Conservation (phyloP, 2,888 invertebrate genomes). For the Hemaris fuciformis region DNA sequence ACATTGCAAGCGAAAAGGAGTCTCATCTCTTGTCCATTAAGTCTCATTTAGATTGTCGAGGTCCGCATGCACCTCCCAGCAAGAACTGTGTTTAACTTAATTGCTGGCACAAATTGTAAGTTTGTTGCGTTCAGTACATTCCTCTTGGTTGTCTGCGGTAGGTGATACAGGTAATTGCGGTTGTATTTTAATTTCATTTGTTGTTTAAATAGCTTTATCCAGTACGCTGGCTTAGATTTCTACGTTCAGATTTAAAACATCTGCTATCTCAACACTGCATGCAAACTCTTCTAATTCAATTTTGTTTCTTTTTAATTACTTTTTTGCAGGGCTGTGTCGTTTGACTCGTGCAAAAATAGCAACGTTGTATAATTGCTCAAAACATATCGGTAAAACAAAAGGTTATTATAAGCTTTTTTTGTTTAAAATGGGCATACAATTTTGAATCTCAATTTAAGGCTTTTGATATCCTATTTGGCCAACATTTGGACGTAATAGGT, state of each 20-base stretch:
- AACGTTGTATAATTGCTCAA: too few relatives aligned
- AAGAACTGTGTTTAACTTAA: conserved; percentile 1
- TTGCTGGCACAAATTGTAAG: background rate
- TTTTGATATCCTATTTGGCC: too few relatives aligned
- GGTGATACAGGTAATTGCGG: background rate
- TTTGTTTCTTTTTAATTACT: too few relatives aligned
- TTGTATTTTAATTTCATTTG: background rate
- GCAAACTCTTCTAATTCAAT: too few relatives aligned
- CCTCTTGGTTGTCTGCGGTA: background rate
- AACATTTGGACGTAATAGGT: too few relatives aligned
- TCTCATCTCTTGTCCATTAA: background rate
- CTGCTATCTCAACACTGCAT: too few relatives aligned
- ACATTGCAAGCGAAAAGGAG: conserved; percentile 24
- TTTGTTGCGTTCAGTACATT: background rate
- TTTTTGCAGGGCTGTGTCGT: too few relatives aligned
- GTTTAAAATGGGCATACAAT: too few relatives aligned
- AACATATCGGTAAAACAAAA: too few relatives aligned
- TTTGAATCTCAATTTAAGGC: too few relatives aligned
- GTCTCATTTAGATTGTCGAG: background rate
- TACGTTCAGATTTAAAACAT: background rate
- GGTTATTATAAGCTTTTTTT: too few relatives aligned
- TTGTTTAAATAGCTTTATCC: background rate
- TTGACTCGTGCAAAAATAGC: too few relatives aligned
- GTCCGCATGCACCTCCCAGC: background rate
- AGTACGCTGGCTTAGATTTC: background rate